Evolutionary conservation across 1,140 invertebrate species (phyloP), one percentile per base, ranked within the genome.

Genomic region (Papilio helenus): DNA sequence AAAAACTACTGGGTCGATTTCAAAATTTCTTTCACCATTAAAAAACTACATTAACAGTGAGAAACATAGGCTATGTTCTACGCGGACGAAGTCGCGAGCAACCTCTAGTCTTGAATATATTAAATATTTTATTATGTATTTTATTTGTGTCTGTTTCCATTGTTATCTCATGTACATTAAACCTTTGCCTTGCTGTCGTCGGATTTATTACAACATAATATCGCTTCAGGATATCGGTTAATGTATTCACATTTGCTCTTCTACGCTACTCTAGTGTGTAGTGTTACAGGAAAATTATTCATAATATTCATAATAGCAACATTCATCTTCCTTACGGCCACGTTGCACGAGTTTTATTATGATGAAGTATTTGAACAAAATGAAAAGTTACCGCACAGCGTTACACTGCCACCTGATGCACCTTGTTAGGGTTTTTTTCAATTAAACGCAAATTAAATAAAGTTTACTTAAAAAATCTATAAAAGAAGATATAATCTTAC

Each of bases 281-380:
- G 26, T 68, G 26, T 68, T 29, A 68, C 61, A 68, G 61, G 61
- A 68, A 34, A 68, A 29, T 68, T 68, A 68, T 68, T 68, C 61
- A 68, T 68, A 68, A 68, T 68, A 68, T 34, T 68, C 61, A 68
- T 68, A 68, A 68, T 68, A 68, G 61, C 61, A 68, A 26, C 61
- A 68, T 68, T 68, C 61, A 68, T 68, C 61, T 68, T 68, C 61
- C 61, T 68, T 68, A 68, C 61, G 26, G n/a, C 61, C 61, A 68
- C 26, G 61, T 26, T 68, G 61, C 61, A 14, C 61, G 61, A 61
- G 58, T 68, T 68, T 68, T 68, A 68, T 68, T 68, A 68, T 68
- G 61, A 68, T 68, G 34, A 68, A 68, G 61, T 68, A 68, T 68
- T 68, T 68, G 16, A 68, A 68, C 26, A 68, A 68, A 68, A 68